phyloP scores from a whole-genome alignment of 1,140 invertebrate genomes.

The Drosophila orosa region DNA sequence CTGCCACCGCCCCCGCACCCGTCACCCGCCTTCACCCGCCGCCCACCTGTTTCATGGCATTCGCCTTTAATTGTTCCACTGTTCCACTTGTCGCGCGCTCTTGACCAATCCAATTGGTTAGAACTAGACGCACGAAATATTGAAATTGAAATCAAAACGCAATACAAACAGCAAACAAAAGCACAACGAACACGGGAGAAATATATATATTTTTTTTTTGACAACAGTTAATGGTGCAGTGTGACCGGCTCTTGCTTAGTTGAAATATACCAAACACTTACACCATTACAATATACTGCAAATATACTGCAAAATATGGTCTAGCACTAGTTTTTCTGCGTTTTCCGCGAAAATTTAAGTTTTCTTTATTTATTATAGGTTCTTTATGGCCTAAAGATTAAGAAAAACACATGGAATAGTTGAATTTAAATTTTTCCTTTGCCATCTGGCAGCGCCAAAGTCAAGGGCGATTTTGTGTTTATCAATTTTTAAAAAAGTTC shows the following conservation, averaged over 20 bases:
- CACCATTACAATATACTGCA: background rate
- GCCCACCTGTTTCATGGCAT: conserved; percentile 71
- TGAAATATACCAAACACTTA: background rate
- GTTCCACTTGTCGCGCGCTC: conserved; percentile 24
- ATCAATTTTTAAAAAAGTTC: conserved; percentile 3
- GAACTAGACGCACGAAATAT: conserved; percentile 8
- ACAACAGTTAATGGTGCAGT: conserved; percentile 10
- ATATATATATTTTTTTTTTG: conserved; percentile 15
- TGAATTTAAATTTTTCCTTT: too few relatives aligned
- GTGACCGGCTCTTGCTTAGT: background rate
- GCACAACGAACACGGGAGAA: conserved; percentile 23
- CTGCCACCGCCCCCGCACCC: conserved; percentile 7
- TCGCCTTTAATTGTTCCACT: conserved; percentile 21
- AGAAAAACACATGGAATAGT: too few relatives aligned
- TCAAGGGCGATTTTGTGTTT: background rate
- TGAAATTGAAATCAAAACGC: conserved; percentile 21
- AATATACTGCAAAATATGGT: background rate
- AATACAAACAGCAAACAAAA: conserved; percentile 23
- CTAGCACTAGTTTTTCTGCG: background rate
- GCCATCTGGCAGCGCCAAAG: background rate
- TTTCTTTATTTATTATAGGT: too few relatives aligned
- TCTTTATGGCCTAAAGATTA: too few relatives aligned
- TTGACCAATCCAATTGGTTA: conserved; percentile 15
- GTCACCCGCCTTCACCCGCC: conserved; percentile 8
- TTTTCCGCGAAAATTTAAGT: too few relatives aligned